Base-by-base conservation (phyloP, 2,113 vertebrate genomes). In the Melozone crissalis region DNA sequence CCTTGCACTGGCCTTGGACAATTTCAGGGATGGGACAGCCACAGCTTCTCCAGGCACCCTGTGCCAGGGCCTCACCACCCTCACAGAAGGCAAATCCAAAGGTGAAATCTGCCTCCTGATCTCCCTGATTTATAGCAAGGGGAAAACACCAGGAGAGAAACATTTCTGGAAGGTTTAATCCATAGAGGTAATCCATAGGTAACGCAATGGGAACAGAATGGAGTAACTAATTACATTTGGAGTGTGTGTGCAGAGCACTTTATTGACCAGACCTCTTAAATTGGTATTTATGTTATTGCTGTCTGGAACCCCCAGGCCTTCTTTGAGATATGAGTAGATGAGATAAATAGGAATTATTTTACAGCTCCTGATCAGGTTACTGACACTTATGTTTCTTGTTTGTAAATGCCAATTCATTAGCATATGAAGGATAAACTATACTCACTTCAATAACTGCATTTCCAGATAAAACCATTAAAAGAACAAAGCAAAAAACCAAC, bases 301-400 rank as follows among this genome's bases (percentile, higher is more conserved):
- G 79, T 47, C 83, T 90, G 73, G 72, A 95, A 92, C 79, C 92
- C 93, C 2, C 24, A 90, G 95, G 94, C 92, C 22, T 66, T 69
- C 88, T 90, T 41, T 90, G 92, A 91, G 78, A 92, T 94, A 90
- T 89, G 72, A 89, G 68, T 63, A 90, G 92, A 88, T 72, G 87
- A 93, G 92, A 95, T 88, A 95, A 93, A 93, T 39, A 94, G 92
- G 83, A 96, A 96, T 94, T 94, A 97, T 94, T 96, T 95, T 96
- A 95, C 80, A 84, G 90, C 16, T 90, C 75, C 88, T 83, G 93
- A 84, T 93, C 79, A 84, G 88, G 83, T 89, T 96, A 84, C 91
- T 96, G 93, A 96, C 93, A 94, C 78, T 4, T 57, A 65, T 84
- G 79, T 75, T 88, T 86, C 92, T 96, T 95, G 85, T 84, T 95